These are phyloP conservation scores for Melieria omissa DNA, from an alignment of 2,888 invertebrate genomes.

Conservation along the genomic window DNA sequence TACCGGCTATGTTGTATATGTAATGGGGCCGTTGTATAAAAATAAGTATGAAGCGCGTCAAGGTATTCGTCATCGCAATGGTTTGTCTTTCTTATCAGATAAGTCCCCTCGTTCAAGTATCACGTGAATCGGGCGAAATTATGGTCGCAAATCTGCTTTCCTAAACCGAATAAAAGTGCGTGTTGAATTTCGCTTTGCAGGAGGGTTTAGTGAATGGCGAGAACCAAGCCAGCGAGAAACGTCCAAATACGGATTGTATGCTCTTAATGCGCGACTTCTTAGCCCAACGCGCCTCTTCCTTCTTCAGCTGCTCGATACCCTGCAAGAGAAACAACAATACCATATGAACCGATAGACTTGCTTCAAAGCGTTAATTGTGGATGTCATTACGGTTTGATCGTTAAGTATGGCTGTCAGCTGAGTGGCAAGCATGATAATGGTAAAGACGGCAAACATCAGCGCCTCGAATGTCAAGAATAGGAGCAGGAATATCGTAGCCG, in stretches of 20 bases:
- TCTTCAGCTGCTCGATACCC: conserved; percentile 97
- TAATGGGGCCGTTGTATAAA: too few species aligned
- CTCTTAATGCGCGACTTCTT: conserved; percentile 94
- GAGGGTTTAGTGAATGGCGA: conserved; percentile 78
- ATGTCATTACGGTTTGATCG: conserved; percentile 86
- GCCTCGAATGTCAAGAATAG: conserved; percentile 94
- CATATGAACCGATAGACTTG: neutral
- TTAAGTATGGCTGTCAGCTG: conserved; percentile 98
- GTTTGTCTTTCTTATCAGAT: too few species aligned
- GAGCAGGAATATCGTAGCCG: conserved; percentile 92
- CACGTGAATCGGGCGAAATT: too few species aligned
- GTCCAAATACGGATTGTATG: conserved; percentile 95
- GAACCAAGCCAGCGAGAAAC: conserved; percentile 96
- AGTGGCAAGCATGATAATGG: conserved; percentile 96
- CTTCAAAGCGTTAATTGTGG: neutral
- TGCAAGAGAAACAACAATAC: conserved; percentile 57
- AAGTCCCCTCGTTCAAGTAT: too few species aligned
- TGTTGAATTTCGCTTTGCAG: conserved; percentile 80
- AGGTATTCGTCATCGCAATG: too few species aligned
- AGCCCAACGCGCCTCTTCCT: conserved; percentile 93
- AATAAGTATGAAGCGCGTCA: too few species aligned
- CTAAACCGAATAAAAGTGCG: conserved; percentile 87
- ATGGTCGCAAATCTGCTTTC: conserved; percentile 3
- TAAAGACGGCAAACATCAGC: conserved; percentile 96
- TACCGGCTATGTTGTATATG: too few species aligned